These are phyloP conservation scores for Pandemis corylana DNA, from an alignment of 2,888 invertebrate species.

Conservation along the genomic window DNA sequence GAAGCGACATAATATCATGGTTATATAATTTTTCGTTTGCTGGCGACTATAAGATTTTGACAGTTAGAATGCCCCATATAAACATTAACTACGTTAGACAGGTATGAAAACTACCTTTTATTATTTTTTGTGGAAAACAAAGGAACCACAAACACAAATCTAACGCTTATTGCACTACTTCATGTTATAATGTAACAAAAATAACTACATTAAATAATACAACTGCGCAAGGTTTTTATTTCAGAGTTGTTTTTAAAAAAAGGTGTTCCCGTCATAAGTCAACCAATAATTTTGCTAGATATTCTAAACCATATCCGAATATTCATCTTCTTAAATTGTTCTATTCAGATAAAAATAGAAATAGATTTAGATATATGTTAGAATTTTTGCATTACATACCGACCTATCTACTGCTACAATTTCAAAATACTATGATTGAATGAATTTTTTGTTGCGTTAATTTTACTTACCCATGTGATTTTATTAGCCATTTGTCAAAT, in stretches of 20 bases:
- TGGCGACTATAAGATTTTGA: too few relatives aligned
- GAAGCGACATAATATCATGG: too few relatives aligned
- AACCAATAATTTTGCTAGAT: not conserved
- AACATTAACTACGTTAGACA: too few relatives aligned
- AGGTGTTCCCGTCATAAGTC: not conserved
- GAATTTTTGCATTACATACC: slow-evolving; percentile 35
- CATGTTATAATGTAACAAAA: not conserved
- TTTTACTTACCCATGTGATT: not conserved
- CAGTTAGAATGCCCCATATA: too few relatives aligned
- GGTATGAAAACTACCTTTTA: too few relatives aligned
- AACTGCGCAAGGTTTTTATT: not conserved
- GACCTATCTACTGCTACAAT: slow-evolving; percentile 38
- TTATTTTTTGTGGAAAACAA: too few relatives aligned
- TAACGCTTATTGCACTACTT: not conserved
- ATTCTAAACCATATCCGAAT: not conserved
- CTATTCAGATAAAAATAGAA: slow-evolving; percentile 39
- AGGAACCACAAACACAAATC: not conserved
- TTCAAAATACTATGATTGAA: slow-evolving; percentile 20
- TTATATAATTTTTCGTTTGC: too few relatives aligned
- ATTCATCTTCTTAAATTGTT: slow-evolving; percentile 12
- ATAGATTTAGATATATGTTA: slow-evolving; percentile 31
- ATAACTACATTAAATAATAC: not conserved
- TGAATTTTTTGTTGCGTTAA: not conserved
- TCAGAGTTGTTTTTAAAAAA: not conserved
- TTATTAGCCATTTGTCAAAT: not conserved